A percentile compares a stretch with the other conserved stretches of the same genome.
phyloP scores from a whole-genome alignment of 2,888 invertebrate genomes.

The Drosophila testacea region DNA sequence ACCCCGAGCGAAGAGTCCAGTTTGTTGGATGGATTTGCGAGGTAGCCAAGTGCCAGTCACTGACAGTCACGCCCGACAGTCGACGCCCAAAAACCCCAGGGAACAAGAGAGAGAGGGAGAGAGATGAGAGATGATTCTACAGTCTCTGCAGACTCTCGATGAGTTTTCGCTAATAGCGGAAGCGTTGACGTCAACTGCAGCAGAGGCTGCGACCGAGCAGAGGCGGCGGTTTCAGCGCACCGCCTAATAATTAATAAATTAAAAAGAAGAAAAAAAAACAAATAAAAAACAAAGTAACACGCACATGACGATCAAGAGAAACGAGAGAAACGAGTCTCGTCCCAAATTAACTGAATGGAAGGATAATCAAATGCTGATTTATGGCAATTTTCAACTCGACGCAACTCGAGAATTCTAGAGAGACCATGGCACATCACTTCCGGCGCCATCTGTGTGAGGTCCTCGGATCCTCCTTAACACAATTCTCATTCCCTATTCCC shows the following conservation, averaged over 20 bases:
- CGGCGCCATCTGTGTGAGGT: slow-evolving; percentile 78
- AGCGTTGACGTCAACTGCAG: slow-evolving; percentile 47
- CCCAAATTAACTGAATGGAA: slow-evolving; percentile 46
- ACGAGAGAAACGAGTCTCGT: slow-evolving; percentile 12
- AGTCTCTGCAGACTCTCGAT: slow-evolving; percentile 3
- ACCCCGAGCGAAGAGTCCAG: slow-evolving; percentile 62
- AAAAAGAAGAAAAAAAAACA: slow-evolving; percentile 41
- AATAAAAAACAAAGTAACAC: slow-evolving; percentile 61
- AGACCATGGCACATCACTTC: slow-evolving; percentile 19
- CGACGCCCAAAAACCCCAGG: slow-evolving; percentile 30
- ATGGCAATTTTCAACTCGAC: slow-evolving; percentile 66
- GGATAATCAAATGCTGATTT: slow-evolving; percentile 81
- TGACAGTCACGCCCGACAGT: slow-evolving; percentile 27
- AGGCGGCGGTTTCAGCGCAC: slow-evolving; percentile 35
- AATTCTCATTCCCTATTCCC: not conserved
- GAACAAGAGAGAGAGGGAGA: not conserved
- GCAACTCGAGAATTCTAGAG: slow-evolving; percentile 48
- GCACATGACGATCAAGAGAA: slow-evolving; percentile 55
- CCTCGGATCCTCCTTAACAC: slow-evolving; percentile 28
- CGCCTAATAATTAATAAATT: slow-evolving; percentile 79
- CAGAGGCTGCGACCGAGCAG: slow-evolving; percentile 7
- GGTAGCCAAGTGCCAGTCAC: slow-evolving; percentile 74
- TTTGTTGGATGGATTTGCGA: slow-evolving; percentile 42
- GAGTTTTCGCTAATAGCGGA: slow-evolving; percentile 73
- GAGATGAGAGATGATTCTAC: not conserved